Evolutionary conservation across 2,113 vertebrate species (phyloP).

Genomic region (Alethe castanea): DNA sequence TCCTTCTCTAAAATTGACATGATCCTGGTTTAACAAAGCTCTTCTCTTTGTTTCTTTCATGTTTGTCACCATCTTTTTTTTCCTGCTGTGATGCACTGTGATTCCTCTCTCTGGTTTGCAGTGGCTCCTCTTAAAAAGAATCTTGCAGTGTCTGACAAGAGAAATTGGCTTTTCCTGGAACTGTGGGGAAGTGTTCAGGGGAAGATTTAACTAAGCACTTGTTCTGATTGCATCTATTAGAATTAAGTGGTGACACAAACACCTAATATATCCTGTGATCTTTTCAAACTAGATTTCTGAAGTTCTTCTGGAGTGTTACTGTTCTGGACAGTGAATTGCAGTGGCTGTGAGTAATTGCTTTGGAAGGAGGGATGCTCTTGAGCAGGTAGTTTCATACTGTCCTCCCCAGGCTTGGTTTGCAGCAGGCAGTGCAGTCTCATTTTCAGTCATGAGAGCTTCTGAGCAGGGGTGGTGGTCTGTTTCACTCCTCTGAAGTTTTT

Average conservation of each 20-base stretch:
- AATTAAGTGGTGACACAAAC: background rate
- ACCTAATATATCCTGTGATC: background rate
- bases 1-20: background rate
- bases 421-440: background rate
- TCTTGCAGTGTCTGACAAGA: background rate
- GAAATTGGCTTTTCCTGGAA: constrained; percentile 12
- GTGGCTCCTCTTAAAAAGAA: background rate
- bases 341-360: background rate
- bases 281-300: background rate
- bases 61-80: constrained; percentile 9
- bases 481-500: background rate
- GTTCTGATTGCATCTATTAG: background rate
- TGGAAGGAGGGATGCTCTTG: background rate
- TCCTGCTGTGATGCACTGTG: background rate
- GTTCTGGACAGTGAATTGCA: background rate
- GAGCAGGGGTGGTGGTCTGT: background rate
- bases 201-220: background rate
- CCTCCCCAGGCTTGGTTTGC: background rate
- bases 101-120: background rate
- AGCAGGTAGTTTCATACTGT: background rate
- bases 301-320: background rate
- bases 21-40: background rate
- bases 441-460: background rate
- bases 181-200: background rate
- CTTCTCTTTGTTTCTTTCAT: background rate